Conservation (phyloP, 2,888 invertebrate genomes). For the Oasisia sp. region DNA sequence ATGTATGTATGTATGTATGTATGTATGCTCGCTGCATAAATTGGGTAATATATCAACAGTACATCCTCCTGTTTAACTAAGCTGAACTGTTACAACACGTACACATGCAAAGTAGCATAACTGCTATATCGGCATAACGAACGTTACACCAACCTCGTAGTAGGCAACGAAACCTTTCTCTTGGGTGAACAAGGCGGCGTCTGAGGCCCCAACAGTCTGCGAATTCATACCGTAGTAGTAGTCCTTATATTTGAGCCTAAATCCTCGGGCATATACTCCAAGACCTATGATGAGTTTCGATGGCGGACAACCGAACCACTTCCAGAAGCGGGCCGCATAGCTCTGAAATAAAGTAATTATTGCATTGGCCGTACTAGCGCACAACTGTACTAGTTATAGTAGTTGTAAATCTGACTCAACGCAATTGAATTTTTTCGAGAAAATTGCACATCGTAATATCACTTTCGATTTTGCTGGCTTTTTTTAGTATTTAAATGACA, state of each 20-base stretch:
- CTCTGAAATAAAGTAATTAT: slow-evolving; percentile 28
- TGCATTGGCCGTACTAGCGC: no score
- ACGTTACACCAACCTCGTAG: slow-evolving; percentile 51
- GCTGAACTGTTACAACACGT: not conserved
- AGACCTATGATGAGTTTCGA: slow-evolving; percentile 54
- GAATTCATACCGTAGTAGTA: slow-evolving; percentile 48
- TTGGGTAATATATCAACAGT: no score
- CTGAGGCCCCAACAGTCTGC: slow-evolving; percentile 45
- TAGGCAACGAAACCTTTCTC: slow-evolving; percentile 55
- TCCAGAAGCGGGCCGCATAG: slow-evolving; percentile 50
- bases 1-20: no score
- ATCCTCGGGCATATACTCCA: slow-evolving; percentile 53
- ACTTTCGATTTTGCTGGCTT: not conserved
- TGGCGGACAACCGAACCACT: slow-evolving; percentile 47
- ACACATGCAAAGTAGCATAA: not conserved
- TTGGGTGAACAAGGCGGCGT: slow-evolving; percentile 50
- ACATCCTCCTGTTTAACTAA: not conserved
- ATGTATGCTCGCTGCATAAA: no score
- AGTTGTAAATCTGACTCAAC: not conserved
- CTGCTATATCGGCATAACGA: not conserved
- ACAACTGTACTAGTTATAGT: no score
- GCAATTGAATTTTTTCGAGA: not conserved
- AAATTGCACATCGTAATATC: not conserved
- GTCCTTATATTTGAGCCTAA: slow-evolving; percentile 44
- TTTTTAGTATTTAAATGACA: not conserved